phyloP scores from a whole-genome alignment of 2,888 invertebrate genomes.

The Andrena chrysosceles region DNA sequence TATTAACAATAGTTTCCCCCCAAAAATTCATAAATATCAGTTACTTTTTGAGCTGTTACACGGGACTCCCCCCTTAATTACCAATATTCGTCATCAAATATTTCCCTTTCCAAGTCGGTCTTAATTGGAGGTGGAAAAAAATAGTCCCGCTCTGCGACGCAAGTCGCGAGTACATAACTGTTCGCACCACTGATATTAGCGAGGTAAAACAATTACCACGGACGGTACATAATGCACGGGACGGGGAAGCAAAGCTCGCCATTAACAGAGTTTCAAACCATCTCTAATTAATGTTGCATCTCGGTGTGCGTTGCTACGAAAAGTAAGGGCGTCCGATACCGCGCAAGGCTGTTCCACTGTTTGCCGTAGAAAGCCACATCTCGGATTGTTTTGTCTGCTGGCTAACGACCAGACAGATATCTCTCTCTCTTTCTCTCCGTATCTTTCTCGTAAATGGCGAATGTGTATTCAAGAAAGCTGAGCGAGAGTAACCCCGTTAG shows the following conservation, averaged over 20 bases:
- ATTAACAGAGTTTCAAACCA: conserved; percentile 22
- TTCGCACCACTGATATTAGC: background rate
- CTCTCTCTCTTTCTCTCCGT: background rate
- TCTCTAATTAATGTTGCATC: conserved; percentile 55
- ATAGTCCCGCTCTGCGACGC: background rate
- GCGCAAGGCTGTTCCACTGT: background rate
- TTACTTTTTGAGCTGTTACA: too few relatives aligned
- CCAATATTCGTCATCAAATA: too few relatives aligned
- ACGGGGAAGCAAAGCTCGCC: conserved; percentile 14
- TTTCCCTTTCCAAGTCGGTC: too few relatives aligned
- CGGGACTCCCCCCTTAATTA: too few relatives aligned
- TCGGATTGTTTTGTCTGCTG: conserved; percentile 49
- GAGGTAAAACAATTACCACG: background rate
- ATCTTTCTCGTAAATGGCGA: conserved; percentile 21
- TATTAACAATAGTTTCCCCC: too few relatives aligned
- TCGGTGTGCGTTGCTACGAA: conserved; percentile 14
- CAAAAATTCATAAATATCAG: too few relatives aligned
- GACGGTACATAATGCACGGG: background rate
- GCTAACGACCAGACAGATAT: conserved; percentile 47
- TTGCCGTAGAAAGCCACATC: conserved; percentile 19
- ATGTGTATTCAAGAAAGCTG: conserved; percentile 37
- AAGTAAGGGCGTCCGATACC: conserved; percentile 14
- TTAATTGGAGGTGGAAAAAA: background rate
- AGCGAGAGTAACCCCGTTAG: conserved; percentile 47
- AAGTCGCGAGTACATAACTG: background rate